phyloP scores from a whole-genome alignment of 2,888 invertebrate species.

The Catocala nupta region DNA sequence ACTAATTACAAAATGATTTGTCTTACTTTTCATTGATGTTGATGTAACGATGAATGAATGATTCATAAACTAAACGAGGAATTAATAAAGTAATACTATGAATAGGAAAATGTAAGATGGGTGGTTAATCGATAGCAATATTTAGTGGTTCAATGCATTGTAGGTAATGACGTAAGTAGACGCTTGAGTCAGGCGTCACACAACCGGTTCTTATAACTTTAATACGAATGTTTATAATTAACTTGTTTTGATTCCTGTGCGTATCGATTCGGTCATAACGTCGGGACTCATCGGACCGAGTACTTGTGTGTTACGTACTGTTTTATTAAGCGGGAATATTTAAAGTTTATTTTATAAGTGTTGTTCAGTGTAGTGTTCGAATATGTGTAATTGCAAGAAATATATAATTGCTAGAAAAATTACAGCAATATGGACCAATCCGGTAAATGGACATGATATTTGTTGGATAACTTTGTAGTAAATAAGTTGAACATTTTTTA shows the following conservation, averaged over 20 bases:
- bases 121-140: constrained; percentile 11
- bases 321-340: constrained; percentile 13
- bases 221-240: constrained; percentile 60
- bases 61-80: constrained; percentile 13
- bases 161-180: constrained; percentile 28
- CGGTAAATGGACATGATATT: constrained; percentile 38
- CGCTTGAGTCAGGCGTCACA: constrained; percentile 37
- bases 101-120: constrained; percentile 7
- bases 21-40: too few relatives aligned
- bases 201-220: constrained; percentile 59
- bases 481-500: neutral
- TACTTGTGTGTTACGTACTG: constrained; percentile 51
- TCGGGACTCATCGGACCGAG: constrained; percentile 51
- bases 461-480: neutral
- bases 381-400: constrained; percentile 60
- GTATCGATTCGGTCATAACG: constrained; percentile 55
- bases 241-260: constrained; percentile 52
- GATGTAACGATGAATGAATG: neutral
- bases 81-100: constrained; percentile 12
- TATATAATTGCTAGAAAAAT: constrained; percentile 52
- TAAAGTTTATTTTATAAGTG: constrained; percentile 19
- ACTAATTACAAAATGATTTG: too few relatives aligned
- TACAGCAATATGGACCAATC: constrained; percentile 45
- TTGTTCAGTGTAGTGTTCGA: constrained; percentile 32
- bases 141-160: constrained; percentile 20